These are phyloP conservation scores for Panthera leo DNA, from an alignment of 2,113 vertebrate species.

Conservation along the genomic window DNA sequence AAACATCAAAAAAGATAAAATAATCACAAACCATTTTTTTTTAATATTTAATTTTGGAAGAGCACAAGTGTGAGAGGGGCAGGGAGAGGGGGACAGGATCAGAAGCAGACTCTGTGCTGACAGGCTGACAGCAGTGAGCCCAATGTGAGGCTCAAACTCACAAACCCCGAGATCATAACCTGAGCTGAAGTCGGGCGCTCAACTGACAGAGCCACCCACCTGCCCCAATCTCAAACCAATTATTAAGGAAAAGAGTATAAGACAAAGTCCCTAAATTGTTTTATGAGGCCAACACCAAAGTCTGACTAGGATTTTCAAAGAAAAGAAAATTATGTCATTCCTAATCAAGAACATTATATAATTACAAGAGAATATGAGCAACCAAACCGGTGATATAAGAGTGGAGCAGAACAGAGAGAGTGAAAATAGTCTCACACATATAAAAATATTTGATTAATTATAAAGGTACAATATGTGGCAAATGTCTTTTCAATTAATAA, in stretches of 20 bases:
- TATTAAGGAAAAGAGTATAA: not conserved
- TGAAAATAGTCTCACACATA: not conserved
- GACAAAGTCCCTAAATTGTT: not conserved
- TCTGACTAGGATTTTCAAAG: not conserved
- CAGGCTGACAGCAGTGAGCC: no score
- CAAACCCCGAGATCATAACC: no score
- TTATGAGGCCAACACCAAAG: not conserved
- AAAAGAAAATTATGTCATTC: not conserved
- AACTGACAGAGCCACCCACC: no score
- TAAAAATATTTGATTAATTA: not conserved
- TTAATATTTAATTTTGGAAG: no score
- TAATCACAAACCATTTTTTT: no score
- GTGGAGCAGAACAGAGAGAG: not conserved
- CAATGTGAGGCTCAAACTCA: no score
- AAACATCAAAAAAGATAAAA: not conserved
- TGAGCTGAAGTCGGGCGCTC: no score
- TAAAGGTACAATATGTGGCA: not conserved
- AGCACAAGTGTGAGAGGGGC: no score
- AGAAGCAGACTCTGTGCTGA: no score
- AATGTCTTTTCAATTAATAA: not conserved
- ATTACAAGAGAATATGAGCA: not conserved
- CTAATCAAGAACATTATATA: not conserved
- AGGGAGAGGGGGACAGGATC: no score
- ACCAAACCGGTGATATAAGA: not conserved
- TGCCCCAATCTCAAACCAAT: not conserved